Evolutionary conservation across 2,888 invertebrate species (phyloP), one percentile per base, ranked within the genome.

Genomic region (Graphium colonna): DNA sequence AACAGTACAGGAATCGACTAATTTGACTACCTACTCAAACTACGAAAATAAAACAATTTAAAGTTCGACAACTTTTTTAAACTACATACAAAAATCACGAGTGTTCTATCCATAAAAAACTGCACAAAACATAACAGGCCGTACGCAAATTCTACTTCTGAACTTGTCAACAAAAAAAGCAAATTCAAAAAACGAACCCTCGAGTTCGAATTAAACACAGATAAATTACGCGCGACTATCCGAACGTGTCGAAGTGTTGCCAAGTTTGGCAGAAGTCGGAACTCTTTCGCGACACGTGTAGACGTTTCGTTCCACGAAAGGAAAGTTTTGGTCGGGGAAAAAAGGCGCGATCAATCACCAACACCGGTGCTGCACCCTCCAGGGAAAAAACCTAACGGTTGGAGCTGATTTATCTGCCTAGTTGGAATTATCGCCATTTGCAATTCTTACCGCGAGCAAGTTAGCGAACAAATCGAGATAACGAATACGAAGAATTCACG

Each of bases 371-470:
- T 71, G 76, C 75, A 75, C 88, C 86, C 85, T 67, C 63, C 75
- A 75, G 86, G 81, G 36, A 36, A 85, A 88, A 85, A 88, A 84
- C 69, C 79, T 73, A 77, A 74, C 82, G 77, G 75, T 73, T 75
- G 75, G 68, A 62, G 75, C 79, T 87, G 88, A 89, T 89, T 89
- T 89, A 89, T 89, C 68, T 82, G 75, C 69, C 79, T 82, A 87
- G 86, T 88, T 87, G 71, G 87, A 88, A 89, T 88, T 89, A 89
- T 87, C 82, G 79, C 86, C 79, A 89, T 86, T 88, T 87, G 87
- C 88, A 88, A 89, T 88, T 88, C 86, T 82, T 82, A 77, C 72
- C 75, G 73, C 70, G 75, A 5, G 73, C 71, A 74, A 71, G 75
- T 71, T 63, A 74, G 77, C 78, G 77, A 82, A 81, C 82, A 83